Evolutionary conservation across 1,140 invertebrate species (phyloP), one percentile per base, ranked within the genome.

Genomic region (Phymastichus coffea): DNA sequence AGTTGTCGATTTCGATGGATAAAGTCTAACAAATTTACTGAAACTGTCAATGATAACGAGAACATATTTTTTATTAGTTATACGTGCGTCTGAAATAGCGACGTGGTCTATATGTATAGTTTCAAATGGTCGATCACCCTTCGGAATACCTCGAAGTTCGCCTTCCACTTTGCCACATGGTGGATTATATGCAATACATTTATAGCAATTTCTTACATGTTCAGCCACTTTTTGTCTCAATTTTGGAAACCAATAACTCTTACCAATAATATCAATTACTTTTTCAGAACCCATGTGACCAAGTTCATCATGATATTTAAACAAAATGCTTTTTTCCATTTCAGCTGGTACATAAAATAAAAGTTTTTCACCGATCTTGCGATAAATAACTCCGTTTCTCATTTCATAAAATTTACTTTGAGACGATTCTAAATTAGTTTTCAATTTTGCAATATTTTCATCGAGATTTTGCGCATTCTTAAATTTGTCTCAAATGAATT

Each of bases 351-450:
- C 66, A 55, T 62, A 71, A 72, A 65, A 37, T 55, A 63, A 53
- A 63, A 63, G 57, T 74, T 79, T 54, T 72, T 78, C 4, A 75
- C 60, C n/a, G 83, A 77, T 52, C 78, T 75, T 56, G 2, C 52
- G 14, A 43, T 56, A 61, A 1, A 61, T 38, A 1, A 61, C 25
- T 0, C 53, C 52, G 41, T 61, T 25, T 20, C 44, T 3, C 6
- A 56, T 1, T n/a, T 47, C 52, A 38, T 20, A 61, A 20, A 37
- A 48, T 37, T 57, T 57, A 15, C 25, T 37, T 33, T 64, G 41
- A 1, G 9, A n/a, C 6, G 38, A 35, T 40, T 64, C 49, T n/a
- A 61, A 20, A 26, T 25, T 37, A 12, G 57, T 30, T 1, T 43
- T 41, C 33, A 64, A 49, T n/a, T 52, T 26, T 1, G 19, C 6